Conservation (phyloP, 2,113 vertebrate species). For the Noturus placidus region DNA sequence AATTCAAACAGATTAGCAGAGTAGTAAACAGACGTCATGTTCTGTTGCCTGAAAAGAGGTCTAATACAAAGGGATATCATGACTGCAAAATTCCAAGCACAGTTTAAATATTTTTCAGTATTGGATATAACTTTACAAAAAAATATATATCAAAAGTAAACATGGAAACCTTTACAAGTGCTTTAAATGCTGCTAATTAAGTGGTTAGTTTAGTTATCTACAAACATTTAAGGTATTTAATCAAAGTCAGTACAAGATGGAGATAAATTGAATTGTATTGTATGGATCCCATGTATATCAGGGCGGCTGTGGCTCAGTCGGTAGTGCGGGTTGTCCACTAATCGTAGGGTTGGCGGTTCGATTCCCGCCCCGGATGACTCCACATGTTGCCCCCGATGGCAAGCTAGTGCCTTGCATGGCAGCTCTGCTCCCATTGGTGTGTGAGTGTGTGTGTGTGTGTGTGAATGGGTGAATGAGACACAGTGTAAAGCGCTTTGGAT, state of each 20-base stretch:
- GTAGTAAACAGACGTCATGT: background rate
- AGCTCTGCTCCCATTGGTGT: too few relatives aligned
- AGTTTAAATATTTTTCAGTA: background rate
- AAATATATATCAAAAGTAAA: background rate
- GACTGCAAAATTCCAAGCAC: background rate
- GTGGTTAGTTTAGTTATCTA: background rate
- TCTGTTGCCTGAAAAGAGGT: background rate
- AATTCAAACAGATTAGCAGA: background rate
- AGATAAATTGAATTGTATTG: background rate
- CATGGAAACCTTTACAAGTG: background rate
- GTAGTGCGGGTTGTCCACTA: too few relatives aligned
- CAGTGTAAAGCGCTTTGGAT: too few relatives aligned
- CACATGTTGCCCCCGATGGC: too few relatives aligned
- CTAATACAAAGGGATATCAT: background rate
- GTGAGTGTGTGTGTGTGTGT: too few relatives aligned
- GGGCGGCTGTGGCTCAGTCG: too few relatives aligned
- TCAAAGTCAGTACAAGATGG: background rate
- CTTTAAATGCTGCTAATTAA: background rate
- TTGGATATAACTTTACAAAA: background rate
- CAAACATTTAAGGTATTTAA: background rate
- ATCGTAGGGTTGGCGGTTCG: too few relatives aligned
- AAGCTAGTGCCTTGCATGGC: too few relatives aligned
- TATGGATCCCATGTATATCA: too few relatives aligned
- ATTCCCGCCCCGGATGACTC: too few relatives aligned
- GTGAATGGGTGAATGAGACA: too few relatives aligned